These are phyloP conservation scores for Melanargia galathea DNA, from an alignment of 2,888 invertebrate species.

Conservation along the genomic window DNA sequence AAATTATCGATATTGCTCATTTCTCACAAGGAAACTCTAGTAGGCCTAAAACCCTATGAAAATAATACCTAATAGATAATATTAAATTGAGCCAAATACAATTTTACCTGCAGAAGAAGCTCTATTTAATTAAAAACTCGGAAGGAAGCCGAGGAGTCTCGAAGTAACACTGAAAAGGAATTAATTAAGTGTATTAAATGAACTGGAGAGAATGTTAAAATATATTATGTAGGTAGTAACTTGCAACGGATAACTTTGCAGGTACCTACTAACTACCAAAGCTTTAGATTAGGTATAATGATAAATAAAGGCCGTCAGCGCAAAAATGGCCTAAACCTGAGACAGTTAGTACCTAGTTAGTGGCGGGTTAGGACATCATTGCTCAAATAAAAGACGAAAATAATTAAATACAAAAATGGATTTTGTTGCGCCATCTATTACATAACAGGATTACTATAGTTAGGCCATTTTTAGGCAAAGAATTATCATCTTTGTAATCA, in stretches of 20 bases:
- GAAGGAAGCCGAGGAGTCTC: conserved; percentile 47
- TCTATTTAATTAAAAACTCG: conserved; percentile 47
- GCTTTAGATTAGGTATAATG: no score
- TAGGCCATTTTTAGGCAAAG: no score
- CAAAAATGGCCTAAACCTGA: no score
- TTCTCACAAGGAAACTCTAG: neutral
- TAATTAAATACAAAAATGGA: no score
- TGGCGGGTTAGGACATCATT: no score
- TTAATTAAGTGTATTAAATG: conserved; percentile 57
- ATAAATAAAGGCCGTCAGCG: no score
- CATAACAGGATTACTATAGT: no score
- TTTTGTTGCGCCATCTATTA: no score
- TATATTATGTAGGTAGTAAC: conserved; percentile 39
- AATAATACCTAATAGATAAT: neutral
- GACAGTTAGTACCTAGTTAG: no score
- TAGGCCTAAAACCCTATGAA: neutral
- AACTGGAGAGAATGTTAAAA: conserved; percentile 50
- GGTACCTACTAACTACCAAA: neutral
- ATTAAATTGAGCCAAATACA: conserved; percentile 15
- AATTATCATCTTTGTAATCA: no score
- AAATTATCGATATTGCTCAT: neutral
- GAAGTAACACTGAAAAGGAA: conserved; percentile 53
- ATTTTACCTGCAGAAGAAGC: conserved; percentile 36
- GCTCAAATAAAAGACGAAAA: no score
- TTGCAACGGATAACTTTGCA: conserved; percentile 3